A percentile compares a stretch with the other conserved stretches of the same genome.
Evolutionary conservation across 1,140 invertebrate genomes (phyloP).

Genomic region (Tenebrio molitor): DNA sequence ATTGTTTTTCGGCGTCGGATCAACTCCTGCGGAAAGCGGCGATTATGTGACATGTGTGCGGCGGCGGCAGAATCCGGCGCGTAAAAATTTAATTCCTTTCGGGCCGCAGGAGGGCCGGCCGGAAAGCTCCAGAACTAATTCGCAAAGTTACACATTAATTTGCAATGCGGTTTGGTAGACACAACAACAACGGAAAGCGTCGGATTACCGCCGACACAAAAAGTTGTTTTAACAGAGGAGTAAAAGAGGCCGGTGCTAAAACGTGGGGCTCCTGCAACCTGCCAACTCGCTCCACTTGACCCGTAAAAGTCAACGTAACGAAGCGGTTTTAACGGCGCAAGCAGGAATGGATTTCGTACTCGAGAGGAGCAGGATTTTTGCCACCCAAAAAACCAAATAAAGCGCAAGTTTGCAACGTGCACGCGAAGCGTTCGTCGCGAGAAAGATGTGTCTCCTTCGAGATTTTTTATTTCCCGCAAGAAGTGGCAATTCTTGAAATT

Average conservation of each 20-base stretch:
- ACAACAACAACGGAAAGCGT: slow-evolving; percentile 4
- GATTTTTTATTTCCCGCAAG: too few relatives aligned
- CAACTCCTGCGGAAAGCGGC: neutral
- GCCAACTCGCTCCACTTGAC: too few relatives aligned
- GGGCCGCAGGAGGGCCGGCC: neutral
- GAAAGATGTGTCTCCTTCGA: too few relatives aligned
- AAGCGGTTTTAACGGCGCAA: too few relatives aligned
- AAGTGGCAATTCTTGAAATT: too few relatives aligned
- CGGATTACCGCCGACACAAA: neutral
- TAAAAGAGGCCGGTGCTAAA: neutral
- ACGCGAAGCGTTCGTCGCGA: too few relatives aligned
- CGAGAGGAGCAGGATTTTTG: too few relatives aligned
- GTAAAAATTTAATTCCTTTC: neutral
- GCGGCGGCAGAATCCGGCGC: neutral
- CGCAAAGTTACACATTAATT: slow-evolving; percentile 7
- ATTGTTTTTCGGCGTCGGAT: neutral
- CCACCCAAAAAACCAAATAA: too few relatives aligned
- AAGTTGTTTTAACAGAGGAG: neutral
- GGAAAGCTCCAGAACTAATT: slow-evolving; percentile 6
- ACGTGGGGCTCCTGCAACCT: too few relatives aligned
- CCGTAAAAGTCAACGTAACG: too few relatives aligned
- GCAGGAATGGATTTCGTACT: too few relatives aligned
- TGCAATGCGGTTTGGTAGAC: slow-evolving; percentile 7
- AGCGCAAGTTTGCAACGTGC: too few relatives aligned
- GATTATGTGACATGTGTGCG: neutral